Base-by-base conservation (phyloP, 2,113 vertebrate genomes). In the Periophthalmus modestus region DNA sequence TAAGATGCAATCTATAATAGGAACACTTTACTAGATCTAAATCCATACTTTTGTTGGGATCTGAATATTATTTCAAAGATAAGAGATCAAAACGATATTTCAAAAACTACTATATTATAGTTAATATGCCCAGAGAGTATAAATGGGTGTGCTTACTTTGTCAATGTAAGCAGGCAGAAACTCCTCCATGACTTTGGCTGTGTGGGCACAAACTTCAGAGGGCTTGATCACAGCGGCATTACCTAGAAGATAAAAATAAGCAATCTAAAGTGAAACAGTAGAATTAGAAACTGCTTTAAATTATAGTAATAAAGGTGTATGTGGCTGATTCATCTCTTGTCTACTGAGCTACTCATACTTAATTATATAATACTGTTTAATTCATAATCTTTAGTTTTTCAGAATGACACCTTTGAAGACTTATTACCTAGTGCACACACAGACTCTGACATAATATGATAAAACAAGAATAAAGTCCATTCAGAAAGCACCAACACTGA, bases 141-240 rank as follows among this genome's bases (percentile, higher is more conserved):
- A 2, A 58, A 2, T 7, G 52, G 7, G 5, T 14, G 3, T 67
- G 7, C 93, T 92, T 89, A 98, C 97, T 93, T 85, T 95, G 90
- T 99, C 97, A 13, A 99, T 82, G 82, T 98, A 99, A 74, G 94
- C 75, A 0, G 96, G 96, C 11, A 99, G 87, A 0, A 98, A 82
- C 0, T 95, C 87, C 61, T 94, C 94, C 87, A 98, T 86, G 68
- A 95, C 59, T 70, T 87, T 94, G 24, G 96, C 91, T 0, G 95
- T 96, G 85, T 97, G 91, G 74, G 89, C 94, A 0, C 94, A 95
- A 69, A 98, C 50, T 88, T 99, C 97, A 0, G 97, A 98, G 0
- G 97, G 97, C 81, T 99, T 99, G 43, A 98, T 66, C 59, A 99
- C 93, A 14, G 89, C 96, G 0, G 97, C 97, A 33, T 99, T 99